phyloP scores from a whole-genome alignment of 2,888 invertebrate genomes.

The Byasa hedistus region DNA sequence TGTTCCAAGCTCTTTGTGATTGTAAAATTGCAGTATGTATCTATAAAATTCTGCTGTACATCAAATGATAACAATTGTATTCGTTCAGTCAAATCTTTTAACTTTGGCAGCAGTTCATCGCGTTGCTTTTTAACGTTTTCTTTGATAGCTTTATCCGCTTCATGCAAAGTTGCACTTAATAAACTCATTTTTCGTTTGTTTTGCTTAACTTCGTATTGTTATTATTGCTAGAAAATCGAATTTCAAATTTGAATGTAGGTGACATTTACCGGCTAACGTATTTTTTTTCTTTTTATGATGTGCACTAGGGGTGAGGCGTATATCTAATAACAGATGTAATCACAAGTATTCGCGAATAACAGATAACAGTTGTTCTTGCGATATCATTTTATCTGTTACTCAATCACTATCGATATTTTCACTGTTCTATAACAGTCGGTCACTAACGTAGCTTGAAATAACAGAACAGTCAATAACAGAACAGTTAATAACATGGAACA shows the following conservation, averaged over 20 bases:
- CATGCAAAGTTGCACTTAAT: conserved; percentile 61
- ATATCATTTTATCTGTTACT: too few species aligned
- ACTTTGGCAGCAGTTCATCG: conserved; percentile 51
- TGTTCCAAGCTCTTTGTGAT: conserved; percentile 68
- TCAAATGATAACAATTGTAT: conserved; percentile 66
- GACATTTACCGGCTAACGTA: neutral
- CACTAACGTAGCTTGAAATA: too few species aligned
- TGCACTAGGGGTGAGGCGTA: too few species aligned
- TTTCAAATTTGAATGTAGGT: conserved; percentile 12
- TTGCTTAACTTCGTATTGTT: neutral
- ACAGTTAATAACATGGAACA: too few species aligned
- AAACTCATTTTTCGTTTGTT: conserved; percentile 59
- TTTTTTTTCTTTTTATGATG: neutral
- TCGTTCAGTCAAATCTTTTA: conserved; percentile 62
- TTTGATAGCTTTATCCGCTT: conserved; percentile 56
- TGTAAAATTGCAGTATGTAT: conserved; percentile 60
- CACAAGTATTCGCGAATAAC: too few species aligned
- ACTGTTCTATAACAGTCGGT: too few species aligned
- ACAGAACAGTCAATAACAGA: too few species aligned
- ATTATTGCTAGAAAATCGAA: conserved; percentile 6
- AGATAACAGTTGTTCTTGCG: too few species aligned
- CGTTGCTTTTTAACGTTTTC: conserved; percentile 59
- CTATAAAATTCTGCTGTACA: conserved; percentile 65
- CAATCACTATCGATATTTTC: too few species aligned
- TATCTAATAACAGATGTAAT: too few species aligned